These are phyloP conservation scores for Mesaphorura yosii DNA, from an alignment of 1,140 invertebrate species.

Conservation along the genomic window DNA sequence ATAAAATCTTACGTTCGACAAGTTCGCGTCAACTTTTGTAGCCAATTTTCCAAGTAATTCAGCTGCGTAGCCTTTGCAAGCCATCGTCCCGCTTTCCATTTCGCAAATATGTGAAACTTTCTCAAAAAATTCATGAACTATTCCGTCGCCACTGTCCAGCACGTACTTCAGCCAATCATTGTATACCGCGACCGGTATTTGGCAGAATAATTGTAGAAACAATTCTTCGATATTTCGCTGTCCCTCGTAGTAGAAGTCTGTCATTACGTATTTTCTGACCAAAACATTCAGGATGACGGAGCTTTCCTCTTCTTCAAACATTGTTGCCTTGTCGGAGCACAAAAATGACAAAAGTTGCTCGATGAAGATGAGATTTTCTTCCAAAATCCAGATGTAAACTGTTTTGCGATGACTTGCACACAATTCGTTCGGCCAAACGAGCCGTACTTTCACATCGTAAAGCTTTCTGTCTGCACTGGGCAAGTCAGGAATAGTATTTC, in stretches of 20 bases:
- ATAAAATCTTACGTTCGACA: too few species aligned
- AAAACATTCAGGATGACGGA: neutral
- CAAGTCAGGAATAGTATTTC: conserved; percentile 11
- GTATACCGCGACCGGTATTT: neutral
- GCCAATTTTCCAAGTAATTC: neutral
- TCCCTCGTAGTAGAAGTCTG: neutral
- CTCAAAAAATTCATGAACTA: neutral
- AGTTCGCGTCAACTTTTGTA: neutral
- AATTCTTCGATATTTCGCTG: neutral
- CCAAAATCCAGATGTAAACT: neutral
- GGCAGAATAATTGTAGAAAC: neutral
- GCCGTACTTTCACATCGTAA: neutral
- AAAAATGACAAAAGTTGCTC: neutral
- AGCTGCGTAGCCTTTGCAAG: neutral
- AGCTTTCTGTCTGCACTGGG: conserved; percentile 5
- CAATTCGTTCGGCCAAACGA: neutral
- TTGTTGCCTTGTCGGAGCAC: neutral
- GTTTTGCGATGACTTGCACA: neutral
- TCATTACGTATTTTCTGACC: neutral
- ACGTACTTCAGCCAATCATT: neutral
- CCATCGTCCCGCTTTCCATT: neutral
- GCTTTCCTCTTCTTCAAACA: neutral
- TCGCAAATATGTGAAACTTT: neutral
- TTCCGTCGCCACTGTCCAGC: neutral
- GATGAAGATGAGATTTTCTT: neutral